Evolutionary conservation across 2,888 invertebrate species (phyloP).

Genomic region (Tachystola acroxantha): DNA sequence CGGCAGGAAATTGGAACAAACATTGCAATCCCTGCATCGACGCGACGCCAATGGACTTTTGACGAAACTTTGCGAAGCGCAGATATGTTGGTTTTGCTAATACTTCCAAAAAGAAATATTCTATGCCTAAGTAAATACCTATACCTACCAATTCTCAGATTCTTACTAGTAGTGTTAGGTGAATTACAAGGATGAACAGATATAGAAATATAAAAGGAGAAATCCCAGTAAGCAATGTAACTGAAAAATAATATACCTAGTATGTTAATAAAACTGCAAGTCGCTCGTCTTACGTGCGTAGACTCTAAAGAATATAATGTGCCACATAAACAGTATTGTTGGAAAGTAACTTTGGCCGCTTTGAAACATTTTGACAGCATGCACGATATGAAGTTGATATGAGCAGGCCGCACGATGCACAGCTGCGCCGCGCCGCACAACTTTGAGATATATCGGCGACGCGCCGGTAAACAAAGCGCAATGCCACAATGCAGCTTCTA

Average conservation of each 20-base stretch:
- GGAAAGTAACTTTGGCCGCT: slow-evolving; percentile 1
- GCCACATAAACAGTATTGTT: too few species aligned
- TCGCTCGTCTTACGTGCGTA: too few species aligned
- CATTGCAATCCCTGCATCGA: slow-evolving; percentile 51
- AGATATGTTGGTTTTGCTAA: slow-evolving; percentile 3
- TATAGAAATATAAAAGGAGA: too few species aligned
- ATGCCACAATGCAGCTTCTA: slow-evolving; percentile 60
- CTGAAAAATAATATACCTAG: too few species aligned
- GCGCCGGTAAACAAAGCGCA: slow-evolving; percentile 65
- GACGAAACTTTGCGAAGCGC: background rate
- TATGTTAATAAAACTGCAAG: too few species aligned
- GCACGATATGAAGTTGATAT: slow-evolving; percentile 28
- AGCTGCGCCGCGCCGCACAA: slow-evolving; percentile 55
- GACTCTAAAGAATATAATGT: too few species aligned
- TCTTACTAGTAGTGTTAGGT: too few species aligned
- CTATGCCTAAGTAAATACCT: too few species aligned
- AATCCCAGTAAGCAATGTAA: too few species aligned
- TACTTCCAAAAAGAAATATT: too few species aligned
- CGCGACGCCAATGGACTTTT: slow-evolving; percentile 27
- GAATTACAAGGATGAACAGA: too few species aligned
- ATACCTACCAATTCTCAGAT: too few species aligned
- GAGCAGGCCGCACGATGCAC: slow-evolving; percentile 29
- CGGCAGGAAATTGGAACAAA: slow-evolving; percentile 70
- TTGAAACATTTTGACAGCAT: slow-evolving; percentile 14
- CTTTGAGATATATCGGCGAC: slow-evolving; percentile 64